A percentile compares a stretch with the other conserved stretches of the same genome.
phyloP scores from a whole-genome alignment of 1,140 invertebrate species.

The Neodiprion lecontei region DNA sequence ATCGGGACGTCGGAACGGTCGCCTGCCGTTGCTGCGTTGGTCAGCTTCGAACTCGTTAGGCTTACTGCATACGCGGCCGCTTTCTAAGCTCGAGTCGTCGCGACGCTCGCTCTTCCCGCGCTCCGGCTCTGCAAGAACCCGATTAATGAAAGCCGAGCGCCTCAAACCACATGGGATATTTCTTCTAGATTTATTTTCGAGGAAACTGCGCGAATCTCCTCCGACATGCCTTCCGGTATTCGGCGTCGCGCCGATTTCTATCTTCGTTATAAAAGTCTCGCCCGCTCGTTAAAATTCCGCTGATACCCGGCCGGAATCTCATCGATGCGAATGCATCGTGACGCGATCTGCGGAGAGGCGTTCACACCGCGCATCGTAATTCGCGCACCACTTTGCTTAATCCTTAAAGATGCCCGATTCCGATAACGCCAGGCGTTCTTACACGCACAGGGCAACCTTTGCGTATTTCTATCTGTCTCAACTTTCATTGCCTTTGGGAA shows the following conservation, averaged over 20 bases:
- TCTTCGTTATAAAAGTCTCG: too few species aligned
- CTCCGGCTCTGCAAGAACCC: not conserved
- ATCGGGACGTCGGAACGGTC: not conserved
- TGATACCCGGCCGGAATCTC: not conserved
- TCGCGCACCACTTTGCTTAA: too few species aligned
- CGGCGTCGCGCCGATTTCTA: too few species aligned
- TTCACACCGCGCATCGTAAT: too few species aligned
- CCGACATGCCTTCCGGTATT: not conserved
- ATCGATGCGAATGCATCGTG: not conserved
- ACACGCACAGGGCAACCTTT: not conserved
- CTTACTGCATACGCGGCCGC: not conserved
- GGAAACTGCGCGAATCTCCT: not conserved
- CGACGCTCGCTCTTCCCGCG: not conserved
- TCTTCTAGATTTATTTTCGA: conserved; percentile 1
- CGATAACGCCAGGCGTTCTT: not conserved
- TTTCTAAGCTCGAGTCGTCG: not conserved
- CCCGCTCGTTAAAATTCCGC: not conserved
- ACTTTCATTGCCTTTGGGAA: not conserved
- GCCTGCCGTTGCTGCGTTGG: not conserved
- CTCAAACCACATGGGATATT: not conserved
- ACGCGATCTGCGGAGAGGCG: too few species aligned
- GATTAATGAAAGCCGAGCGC: not conserved
- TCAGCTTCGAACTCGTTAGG: conserved; percentile 4
- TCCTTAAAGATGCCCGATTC: not conserved
- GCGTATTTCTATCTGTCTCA: not conserved